phyloP scores from a whole-genome alignment of 2,113 vertebrate genomes.

The Forbesichthys papilliferus region DNA sequence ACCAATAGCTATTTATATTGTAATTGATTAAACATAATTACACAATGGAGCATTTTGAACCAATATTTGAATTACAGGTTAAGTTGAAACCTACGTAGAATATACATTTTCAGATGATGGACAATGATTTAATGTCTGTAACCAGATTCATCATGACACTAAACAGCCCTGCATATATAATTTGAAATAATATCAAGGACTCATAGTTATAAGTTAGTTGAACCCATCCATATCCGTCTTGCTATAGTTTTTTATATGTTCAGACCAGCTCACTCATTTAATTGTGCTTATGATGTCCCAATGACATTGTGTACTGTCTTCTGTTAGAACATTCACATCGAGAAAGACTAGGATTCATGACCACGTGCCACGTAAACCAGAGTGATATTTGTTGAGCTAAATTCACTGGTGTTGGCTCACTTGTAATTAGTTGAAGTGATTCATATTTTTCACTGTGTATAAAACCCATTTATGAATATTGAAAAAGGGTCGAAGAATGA shows the following conservation, averaged over 20 bases:
- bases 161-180: too few relatives aligned
- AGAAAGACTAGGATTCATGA: too few relatives aligned
- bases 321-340: constrained; percentile 4
- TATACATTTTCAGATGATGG: constrained; percentile 17
- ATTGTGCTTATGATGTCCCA: constrained; percentile 10
- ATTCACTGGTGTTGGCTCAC: constrained; percentile 6
- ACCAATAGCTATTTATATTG: too few relatives aligned
- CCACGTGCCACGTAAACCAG: neutral
- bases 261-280: constrained; percentile 10
- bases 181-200: too few relatives aligned
- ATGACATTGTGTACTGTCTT: constrained; percentile 12
- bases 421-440: constrained; percentile 24
- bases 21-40: too few relatives aligned
- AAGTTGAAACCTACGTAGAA: neutral
- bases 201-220: too few relatives aligned
- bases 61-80: constrained; percentile 15
- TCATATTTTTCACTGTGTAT: constrained; percentile 24
- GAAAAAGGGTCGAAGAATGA: constrained; percentile 31
- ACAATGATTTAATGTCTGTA: neutral
- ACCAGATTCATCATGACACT: too few relatives aligned
- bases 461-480: constrained; percentile 14
- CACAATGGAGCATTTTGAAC: constrained; percentile 30
- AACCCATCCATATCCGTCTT: too few relatives aligned
- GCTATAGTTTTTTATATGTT: too few relatives aligned
- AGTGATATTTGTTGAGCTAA: constrained; percentile 2